Base-by-base conservation (phyloP, 2,888 invertebrate species). In the Eulithis testata region DNA sequence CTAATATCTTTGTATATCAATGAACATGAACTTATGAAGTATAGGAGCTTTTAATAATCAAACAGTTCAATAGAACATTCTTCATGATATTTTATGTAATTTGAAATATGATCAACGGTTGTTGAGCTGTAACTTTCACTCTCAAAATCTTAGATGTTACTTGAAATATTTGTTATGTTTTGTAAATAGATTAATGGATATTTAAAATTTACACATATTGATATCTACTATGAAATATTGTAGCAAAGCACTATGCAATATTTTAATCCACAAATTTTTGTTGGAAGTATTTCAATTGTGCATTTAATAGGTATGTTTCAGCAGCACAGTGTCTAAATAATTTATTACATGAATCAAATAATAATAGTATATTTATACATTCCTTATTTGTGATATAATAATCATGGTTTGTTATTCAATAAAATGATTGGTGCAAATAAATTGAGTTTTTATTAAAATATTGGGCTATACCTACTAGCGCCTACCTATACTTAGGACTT, bases 381-480 rank as follows among this genome's bases (percentile, higher is more conserved):
- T 81, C 77, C 80, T 76, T 74, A 60, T 79, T 77, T 78, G 80
- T 81, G 78, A 80, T 78, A 76, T 75, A 53, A 61, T 76, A 81
- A 80, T 81, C 78, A 79, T 79, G 80, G 71, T 77, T 77, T 81
- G 73, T 80, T 81, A 76, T 71, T 61, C 72, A 85, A 83, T 81
- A 81, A 40, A 81, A 86, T 74, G 74, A 77, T 82, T 80, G 75
- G 77, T 80, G 76, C 76, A 81, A 75, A 52, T 56, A 65, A 58
- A 43, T 6, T 12, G 6, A 47, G 8, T 47, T 14, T 14, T 14
- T 14, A 40, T 8, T 40, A 40, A 40, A 40, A 9, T 40, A 40
- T 40, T 40, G 40, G 40, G 9, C 40, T 40, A 40, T 40, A 40
- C n/a, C n/a, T 40, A 8, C 6, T 40, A 40, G 9, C 40, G 14